Base-by-base conservation (phyloP, 2,113 vertebrate species). In the Spermophilus dauricus region DNA sequence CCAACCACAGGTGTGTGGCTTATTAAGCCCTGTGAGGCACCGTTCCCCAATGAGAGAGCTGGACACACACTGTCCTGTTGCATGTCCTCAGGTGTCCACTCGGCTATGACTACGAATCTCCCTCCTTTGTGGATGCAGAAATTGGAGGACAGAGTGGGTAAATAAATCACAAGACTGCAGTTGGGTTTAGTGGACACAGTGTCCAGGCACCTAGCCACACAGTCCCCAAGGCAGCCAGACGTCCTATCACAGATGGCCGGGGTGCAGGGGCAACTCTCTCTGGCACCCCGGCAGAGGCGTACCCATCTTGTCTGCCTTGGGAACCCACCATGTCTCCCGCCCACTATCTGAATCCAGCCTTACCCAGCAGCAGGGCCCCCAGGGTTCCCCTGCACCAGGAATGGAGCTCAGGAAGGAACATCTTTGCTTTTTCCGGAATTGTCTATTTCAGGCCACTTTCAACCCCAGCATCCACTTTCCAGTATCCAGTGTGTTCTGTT, bases 381-480 rank as follows among this genome's bases (percentile, higher is more conserved):
- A 1, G 20, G 5, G 13, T 9, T 5, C 18, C 22, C 0, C 17
- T 5, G 12, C 2, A 34, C 37, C 7, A 1, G 26, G 67, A 58
- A 30, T 7, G 12, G 11, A 10, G 3, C 18, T 34, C 32, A 8
- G 8, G 32, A 45, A 70, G 2, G 30, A 80, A 34, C 0, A 2
- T 0, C 53, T 42, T 48, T 14, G n/a, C 28, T 73, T 8, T 3
- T 8, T 53, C 45, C 14, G 20, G 58, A 63, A 48, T 48, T 12
- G 10, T 61, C 8, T 16, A 32, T 4, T 32, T n/a, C 11, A 2
- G 30, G 11, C 32, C 30, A 28, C 16, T n/a, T 32, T 20, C 22
- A 84, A 42, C 39, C 0, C 16, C 17, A 13, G 39, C 0, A 34
- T 28, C 30, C 34, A 6, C 51, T 76, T 77, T 28, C 56, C 32